Base-by-base conservation (phyloP, 2,797 vertebrate species). In the Notolepis coatsorum region DNA sequence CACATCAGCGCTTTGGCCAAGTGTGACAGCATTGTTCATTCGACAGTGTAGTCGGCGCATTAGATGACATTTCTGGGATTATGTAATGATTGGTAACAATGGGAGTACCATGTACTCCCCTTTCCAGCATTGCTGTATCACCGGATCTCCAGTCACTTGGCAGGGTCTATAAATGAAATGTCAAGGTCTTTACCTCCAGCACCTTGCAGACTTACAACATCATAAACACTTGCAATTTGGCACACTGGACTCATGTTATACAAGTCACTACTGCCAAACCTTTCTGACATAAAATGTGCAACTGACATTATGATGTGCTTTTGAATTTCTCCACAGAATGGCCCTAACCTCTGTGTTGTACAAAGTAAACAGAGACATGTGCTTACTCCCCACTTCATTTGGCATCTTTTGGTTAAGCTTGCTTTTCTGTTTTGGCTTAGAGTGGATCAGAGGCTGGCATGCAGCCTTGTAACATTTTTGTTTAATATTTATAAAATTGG, bases 81-180 rank as follows among this genome's bases (percentile, higher is more conserved):
- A 82, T 77, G 64, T 80, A 86, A 87, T 77, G 63, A 85, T 58
- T 69, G 78, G 72, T 76, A 72, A 76, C 79, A 75, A 69, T 39
- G 35, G 43, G 50, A 56, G 61, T 57, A 46, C 60, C 67, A 0
- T 13, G 42, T 35, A 45, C 47, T 53, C 61, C 65, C 30, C 4
- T 65, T 27, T 37, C 61, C 61, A 50, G 61, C 53, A 35, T 57
- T 50, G 10, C 13, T 35, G 31, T 35, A 7, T 8, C 31, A 35
- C 31, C 31, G 1, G 5, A 7, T 35, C 31, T 12, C 13, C 50
- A 6, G 20, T 63, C 71, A 55, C 76, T 53, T 73, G 15, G 73
- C 84, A 74, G 25, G 67, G 60, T 68, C 82, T 68, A 64, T 77
- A 75, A 80, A 80, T 62, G 71, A 76, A 61, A 75, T 81, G 81